Conservation (phyloP, 2,888 invertebrate species). For the Steinernema hermaphroditum region DNA sequence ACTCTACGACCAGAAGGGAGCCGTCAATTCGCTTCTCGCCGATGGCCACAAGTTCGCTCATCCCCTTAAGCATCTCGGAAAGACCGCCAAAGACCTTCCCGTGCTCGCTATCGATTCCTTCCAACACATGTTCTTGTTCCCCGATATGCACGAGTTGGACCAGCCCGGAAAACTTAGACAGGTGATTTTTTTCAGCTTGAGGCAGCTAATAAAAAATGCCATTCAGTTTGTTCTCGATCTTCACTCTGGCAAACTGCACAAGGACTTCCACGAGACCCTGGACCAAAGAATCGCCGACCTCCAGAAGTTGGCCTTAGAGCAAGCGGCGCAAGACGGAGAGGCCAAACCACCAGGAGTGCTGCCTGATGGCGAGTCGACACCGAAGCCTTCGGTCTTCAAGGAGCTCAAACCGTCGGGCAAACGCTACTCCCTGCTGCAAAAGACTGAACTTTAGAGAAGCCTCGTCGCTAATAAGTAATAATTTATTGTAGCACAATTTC, state of each 20-base stretch:
- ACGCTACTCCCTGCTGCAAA: constrained; percentile 83
- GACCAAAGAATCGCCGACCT: constrained; percentile 71
- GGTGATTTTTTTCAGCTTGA: constrained; percentile 74
- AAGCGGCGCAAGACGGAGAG: constrained; percentile 53
- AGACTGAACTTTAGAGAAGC: constrained; percentile 54
- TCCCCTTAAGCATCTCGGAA: constrained; percentile 94
- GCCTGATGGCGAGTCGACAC: constrained; percentile 81
- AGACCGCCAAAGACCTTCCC: constrained; percentile 84
- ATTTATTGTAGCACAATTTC: constrained; percentile 26
- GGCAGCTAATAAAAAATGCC: too few relatives aligned
- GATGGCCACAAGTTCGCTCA: constrained; percentile 95
- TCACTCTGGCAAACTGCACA: constrained; percentile 91
- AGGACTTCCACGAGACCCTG: constrained; percentile 94
- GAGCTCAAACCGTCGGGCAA: constrained; percentile 94
- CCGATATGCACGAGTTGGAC: constrained; percentile 74
- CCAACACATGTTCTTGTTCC: constrained; percentile 93
- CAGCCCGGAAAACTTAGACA: constrained; percentile 61
- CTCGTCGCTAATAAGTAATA: background rate
- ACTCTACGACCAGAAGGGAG: constrained; percentile 84
- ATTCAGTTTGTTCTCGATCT: constrained; percentile 81
- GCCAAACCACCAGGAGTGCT: constrained; percentile 71
- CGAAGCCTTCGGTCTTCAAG: constrained; percentile 75
- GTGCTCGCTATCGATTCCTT: constrained; percentile 97
- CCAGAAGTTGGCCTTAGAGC: constrained; percentile 61
- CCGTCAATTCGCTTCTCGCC: constrained; percentile 93